Base-by-base conservation (phyloP, 2,797 vertebrate species). In the Danio aesculapii region DNA sequence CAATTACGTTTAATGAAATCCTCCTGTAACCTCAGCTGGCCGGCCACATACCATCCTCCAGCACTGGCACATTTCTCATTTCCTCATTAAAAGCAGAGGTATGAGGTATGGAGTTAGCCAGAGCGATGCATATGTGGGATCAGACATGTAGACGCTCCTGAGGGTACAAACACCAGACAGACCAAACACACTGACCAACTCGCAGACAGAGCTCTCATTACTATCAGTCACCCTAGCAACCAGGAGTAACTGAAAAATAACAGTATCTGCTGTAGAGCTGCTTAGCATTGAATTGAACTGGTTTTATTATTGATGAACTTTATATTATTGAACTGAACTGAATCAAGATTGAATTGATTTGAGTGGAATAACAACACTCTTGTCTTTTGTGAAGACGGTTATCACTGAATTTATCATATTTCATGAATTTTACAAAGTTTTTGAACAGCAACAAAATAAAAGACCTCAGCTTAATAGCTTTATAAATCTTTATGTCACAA, bases 1-100 rank as follows among this genome's bases (percentile, higher is more conserved):
- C 89, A 92, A 92, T 92, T 92, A 92, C 84, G 55, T 61, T 82
- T 86, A 92, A 93, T 93, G 89, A 93, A 92, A 93, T 92, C 91
- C 91, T 85, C 92, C 85, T 87, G 90, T 75, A 75, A 84, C 77
- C 86, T 88, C 87, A 87, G 87, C 80, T 84, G 84, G 78, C 79
- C 78, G 81, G 89, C 89, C 86, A 64, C 84, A 89, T 88, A 90
- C 90, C 83, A 81, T 73, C 78, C 81, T 76, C 79, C 80, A 62
- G 64, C 77, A 81, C 74, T 77, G 81, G 72, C 79, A 78, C 74
- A 86, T 82, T 84, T 87, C 81, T 87, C 83, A 84, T 86, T 85
- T 86, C 79, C 77, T 83, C 81, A 84, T 87, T 85, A 86, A 76
- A 79, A 64, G 13, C 49, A 80, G 59, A 64, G 69, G 2, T 0